phyloP scores from a whole-genome alignment of 2,888 invertebrate genomes.

The Cerceris ruficornis region DNA sequence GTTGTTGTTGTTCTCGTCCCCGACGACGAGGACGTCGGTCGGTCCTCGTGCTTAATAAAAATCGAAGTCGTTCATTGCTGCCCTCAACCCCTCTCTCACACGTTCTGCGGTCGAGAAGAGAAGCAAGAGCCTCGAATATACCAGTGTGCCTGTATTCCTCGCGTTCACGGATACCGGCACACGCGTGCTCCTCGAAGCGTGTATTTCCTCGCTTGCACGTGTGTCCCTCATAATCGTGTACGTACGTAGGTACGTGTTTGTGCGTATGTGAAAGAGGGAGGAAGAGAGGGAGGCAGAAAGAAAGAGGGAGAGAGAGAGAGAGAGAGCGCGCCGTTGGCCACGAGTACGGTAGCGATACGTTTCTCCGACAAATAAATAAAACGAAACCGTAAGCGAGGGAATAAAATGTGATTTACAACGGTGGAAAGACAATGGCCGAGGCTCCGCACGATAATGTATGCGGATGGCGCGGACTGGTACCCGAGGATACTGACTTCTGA shows the following conservation, averaged over 20 bases:
- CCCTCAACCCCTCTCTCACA: conserved; percentile 52
- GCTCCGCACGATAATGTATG: conserved; percentile 80
- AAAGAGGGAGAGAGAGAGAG: conserved; percentile 41
- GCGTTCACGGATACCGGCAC: not conserved
- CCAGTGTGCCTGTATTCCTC: not conserved
- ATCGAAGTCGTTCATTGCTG: conserved; percentile 66
- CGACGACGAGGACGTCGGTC: conserved; percentile 46
- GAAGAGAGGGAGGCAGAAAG: conserved; percentile 23
- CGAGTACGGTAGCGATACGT: conserved; percentile 80
- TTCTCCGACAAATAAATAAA: conserved; percentile 81
- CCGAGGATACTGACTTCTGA: conserved; percentile 80
- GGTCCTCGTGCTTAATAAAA: conserved; percentile 69
- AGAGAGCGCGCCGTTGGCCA: conserved; percentile 61
- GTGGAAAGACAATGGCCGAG: conserved; percentile 81
- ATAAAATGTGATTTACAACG: conserved; percentile 82
- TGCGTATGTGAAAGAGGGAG: conserved; percentile 3
- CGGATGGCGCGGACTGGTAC: conserved; percentile 81
- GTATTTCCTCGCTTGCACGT: conserved; percentile 61
- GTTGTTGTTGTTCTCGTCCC: conserved; percentile 32
- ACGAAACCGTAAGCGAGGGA: conserved; percentile 81
- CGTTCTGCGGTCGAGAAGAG: conserved; percentile 59
- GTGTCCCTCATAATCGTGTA: conserved; percentile 36
- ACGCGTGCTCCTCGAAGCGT: not conserved
- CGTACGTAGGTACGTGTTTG: not conserved
- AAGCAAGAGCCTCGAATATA: conserved; percentile 27